Base-by-base conservation (phyloP, 35 echinoderm and acorn worm genomes). In the Nesometra sesokonis region DNA sequence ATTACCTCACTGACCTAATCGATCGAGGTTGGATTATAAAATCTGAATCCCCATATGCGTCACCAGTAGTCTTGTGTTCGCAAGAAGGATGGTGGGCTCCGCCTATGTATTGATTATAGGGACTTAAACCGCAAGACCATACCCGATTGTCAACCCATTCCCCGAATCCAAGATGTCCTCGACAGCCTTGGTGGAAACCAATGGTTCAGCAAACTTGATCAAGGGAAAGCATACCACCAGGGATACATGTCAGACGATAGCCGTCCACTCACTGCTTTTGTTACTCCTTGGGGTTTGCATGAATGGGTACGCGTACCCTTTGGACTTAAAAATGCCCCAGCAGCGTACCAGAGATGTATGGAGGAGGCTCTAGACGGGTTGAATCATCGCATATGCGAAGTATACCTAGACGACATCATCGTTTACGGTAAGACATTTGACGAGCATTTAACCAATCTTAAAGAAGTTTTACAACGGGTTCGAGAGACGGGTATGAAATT, bases 191-290 rank as follows among this genome's bases (percentile, higher is more conserved):
- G 35, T 7, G 89, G 85, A 37, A 87, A 87, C 17, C 0, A 13
- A 0, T 91, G 85, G 85, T 91, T 91, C 35, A 34, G 43, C 29
- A 88, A 85, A 3, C 27, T 89, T 0, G 87, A 93, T 67, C 91
- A 93, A 57, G 91, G 87, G 11, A 89, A 84, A 31, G 91, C 91
- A 19, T 93, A 93, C 77, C 91, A 89, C 37, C 91, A 90, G 37
- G 91, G 91, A 13, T 89, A 36, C 30, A 83, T 93, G 11, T 11
- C 23, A 19, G 11, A 32, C 17, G 78, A 89, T 19, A 90, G 88
- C 30, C 52, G 81, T 82, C 81, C 46, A 15, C 79, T 82, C n/a
- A 93, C 91, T 32, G 87, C 91, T 79, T 89, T 93, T 83, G 82
- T 93, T 31, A 85, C 86, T 11, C 91, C 91, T 11, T 93, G 86